These are phyloP conservation scores for Podotricha telesiphe DNA, from an alignment of 2,888 invertebrate species.

Conservation along the genomic window DNA sequence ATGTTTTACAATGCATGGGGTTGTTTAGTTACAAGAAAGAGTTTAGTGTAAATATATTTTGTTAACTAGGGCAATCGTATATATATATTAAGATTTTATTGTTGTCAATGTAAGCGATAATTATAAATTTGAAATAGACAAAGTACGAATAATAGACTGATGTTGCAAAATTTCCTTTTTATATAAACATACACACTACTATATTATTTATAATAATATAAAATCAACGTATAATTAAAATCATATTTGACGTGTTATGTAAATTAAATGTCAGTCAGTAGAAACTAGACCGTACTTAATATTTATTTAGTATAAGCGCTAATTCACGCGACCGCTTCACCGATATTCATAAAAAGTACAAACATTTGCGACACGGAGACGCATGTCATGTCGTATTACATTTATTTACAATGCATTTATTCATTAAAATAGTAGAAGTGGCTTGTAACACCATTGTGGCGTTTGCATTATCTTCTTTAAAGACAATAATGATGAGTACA, in stretches of 20 bases:
- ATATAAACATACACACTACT: no score
- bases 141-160: no score
- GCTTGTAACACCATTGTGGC: not conserved
- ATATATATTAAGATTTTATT: no score
- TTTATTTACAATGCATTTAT: conserved; percentile 55
- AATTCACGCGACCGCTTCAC: conserved; percentile 35
- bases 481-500: no score
- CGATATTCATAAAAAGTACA: conserved; percentile 41
- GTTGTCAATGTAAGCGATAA: no score
- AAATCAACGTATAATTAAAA: conserved; percentile 6
- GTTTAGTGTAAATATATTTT: no score
- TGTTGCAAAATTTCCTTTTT: not conserved
- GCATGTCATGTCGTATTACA: conserved; percentile 47
- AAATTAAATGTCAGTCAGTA: conserved; percentile 2
- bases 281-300: conserved; percentile 18
- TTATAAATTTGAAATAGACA: no score
- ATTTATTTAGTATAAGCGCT: conserved; percentile 24
- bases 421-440: conserved; percentile 8
- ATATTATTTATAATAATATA: not conserved
- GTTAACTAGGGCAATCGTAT: not conserved
- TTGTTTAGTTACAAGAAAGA: not conserved
- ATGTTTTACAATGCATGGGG: not conserved
- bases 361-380: conserved; percentile 34
- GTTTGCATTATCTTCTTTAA: not conserved
- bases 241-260: conserved; percentile 14